A percentile compares a stretch with the other conserved stretches of the same genome.
These are phyloP conservation scores for Mantis religiosa DNA, from an alignment of 2,888 invertebrate genomes.

Conservation along the genomic window DNA sequence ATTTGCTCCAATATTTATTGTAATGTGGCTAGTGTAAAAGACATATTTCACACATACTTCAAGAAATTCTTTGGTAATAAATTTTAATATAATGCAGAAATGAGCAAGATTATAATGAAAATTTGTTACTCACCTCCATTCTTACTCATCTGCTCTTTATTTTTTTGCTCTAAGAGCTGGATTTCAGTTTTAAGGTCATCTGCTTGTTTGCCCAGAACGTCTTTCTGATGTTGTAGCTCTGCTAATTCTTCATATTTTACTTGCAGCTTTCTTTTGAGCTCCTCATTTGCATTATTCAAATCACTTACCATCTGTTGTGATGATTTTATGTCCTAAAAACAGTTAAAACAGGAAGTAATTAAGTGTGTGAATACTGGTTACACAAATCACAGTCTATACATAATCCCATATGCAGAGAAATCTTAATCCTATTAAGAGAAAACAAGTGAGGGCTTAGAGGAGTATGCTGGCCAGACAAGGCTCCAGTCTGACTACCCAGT, in stretches of 20 bases:
- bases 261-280: constrained; percentile 28
- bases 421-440: too few relatives aligned
- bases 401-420: too few relatives aligned
- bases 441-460: too few relatives aligned
- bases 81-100: neutral
- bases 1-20: too few relatives aligned
- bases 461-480: too few relatives aligned
- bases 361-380: too few relatives aligned
- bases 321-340: constrained; percentile 21
- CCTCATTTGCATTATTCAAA: constrained; percentile 26
- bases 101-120: neutral
- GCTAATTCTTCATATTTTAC: neutral
- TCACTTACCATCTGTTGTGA: constrained; percentile 27
- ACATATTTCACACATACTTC: too few relatives aligned
- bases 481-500: too few relatives aligned
- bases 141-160: neutral
- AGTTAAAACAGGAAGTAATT: neutral
- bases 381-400: too few relatives aligned
- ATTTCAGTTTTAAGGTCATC: neutral
- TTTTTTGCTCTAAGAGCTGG: neutral
- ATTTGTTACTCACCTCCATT: neutral
- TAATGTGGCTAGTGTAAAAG: too few relatives aligned
- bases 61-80: too few relatives aligned
- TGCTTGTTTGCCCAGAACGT: neutral
- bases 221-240: neutral